Evolutionary conservation across 2,888 invertebrate genomes (phyloP).

Genomic region (Oxytorus armatus): DNA sequence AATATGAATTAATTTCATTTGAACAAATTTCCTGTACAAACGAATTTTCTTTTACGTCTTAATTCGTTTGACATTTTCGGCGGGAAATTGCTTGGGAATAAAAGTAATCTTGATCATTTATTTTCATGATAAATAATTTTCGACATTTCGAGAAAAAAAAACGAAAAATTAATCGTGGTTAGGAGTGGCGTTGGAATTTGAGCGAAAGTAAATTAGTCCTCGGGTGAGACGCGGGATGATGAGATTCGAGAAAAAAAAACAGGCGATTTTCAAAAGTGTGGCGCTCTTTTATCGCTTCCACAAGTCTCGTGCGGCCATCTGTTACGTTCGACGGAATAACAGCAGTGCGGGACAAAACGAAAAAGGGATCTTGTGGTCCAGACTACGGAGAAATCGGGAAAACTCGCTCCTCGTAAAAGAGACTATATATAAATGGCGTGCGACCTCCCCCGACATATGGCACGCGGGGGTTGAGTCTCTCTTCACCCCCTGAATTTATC

Average conservation of each 20-base stretch:
- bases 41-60: too few relatives aligned
- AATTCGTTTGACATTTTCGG: too few relatives aligned
- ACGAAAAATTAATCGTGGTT: too few relatives aligned
- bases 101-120: too few relatives aligned
- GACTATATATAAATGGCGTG: conserved; percentile 63
- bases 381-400: conserved; percentile 78
- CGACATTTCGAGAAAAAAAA: too few relatives aligned
- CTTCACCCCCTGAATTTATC: conserved; percentile 71
- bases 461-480: conserved; percentile 74
- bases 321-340: conserved; percentile 68
- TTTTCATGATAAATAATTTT: too few relatives aligned
- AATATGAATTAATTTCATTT: too few relatives aligned
- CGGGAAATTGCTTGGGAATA: too few relatives aligned
- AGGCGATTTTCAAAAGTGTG: conserved; percentile 64
- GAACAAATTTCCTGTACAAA: too few relatives aligned
- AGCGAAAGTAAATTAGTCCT: too few relatives aligned
- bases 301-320: conserved; percentile 76
- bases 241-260: conserved; percentile 53
- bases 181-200: too few relatives aligned
- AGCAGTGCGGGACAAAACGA: conserved; percentile 54
- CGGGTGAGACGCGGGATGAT: too few relatives aligned
- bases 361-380: conserved; percentile 19
- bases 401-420: conserved; percentile 62
- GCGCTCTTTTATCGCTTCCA: conserved; percentile 35
- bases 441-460: conserved; percentile 79